Evolutionary conservation across 1,140 invertebrate species (phyloP), one percentile per base, ranked within the genome.

Genomic region (Diachasmimorpha longicaudata): DNA sequence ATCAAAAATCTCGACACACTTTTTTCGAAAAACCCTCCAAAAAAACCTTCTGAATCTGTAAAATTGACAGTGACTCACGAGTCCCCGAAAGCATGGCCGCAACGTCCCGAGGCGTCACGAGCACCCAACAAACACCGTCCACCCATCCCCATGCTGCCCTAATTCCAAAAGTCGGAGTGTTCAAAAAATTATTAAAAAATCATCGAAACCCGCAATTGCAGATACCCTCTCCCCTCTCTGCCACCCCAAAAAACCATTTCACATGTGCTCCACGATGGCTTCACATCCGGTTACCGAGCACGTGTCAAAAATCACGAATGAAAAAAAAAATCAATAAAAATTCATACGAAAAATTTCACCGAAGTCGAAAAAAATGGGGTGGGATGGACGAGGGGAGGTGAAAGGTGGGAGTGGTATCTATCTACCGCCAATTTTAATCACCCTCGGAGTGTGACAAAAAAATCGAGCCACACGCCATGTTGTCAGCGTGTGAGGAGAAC

Each of bases 381-480:
- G 48, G 14, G 13, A 1, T 42, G 39, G 9, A 1, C 39, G 9
- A 10, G 9, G 9, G 13, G 39, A 11, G 39, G 39, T 1, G 13
- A 10, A 11, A 13, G 39, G 39, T 42, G 39, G 9, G 9, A 42
- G 39, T 42, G 39, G 13, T 11, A 23, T 63, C 23, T 11, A 23
- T 63, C 23, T 25, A 19, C 69, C 58, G 72, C 75, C 23, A 74
- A 78, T 46, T 74, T 72, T 36, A 69, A 63, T 63, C 21, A 13
- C 11, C 21, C 39, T 23, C 73, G 75, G 68, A 81, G 84, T 83
- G 83, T 84, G 80, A 85, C 81, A 85, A 85, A 85, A n/a, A 85
- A 82, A 44, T 72, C 86, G 83, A 81, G 89, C 81, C 86, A 90
- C 91, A 91, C 92, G 92, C 92, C 92, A 93, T 93, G 92, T 93